These are phyloP conservation scores for Lacerta agilis DNA, from an alignment of 2,797 vertebrate genomes.

Conservation along the genomic window DNA sequence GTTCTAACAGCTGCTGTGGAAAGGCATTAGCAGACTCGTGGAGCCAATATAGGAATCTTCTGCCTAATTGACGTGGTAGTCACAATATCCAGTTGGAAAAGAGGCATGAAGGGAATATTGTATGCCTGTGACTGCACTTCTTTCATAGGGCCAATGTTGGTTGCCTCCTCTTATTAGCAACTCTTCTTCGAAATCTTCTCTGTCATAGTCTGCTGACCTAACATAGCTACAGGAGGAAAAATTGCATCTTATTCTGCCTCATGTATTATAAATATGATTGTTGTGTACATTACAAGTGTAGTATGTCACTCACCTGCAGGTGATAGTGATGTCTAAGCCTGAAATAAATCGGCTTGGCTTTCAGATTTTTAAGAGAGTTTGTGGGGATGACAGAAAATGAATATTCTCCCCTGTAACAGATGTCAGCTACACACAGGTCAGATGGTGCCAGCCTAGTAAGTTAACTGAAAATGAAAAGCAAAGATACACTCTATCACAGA, in stretches of 20 bases:
- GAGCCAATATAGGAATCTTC: background rate
- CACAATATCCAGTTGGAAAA: background rate
- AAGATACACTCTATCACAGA: constrained; percentile 3
- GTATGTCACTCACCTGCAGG: background rate
- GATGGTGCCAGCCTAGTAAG: constrained; percentile 13
- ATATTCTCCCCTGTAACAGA: constrained; percentile 14
- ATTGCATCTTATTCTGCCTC: constrained; percentile 20
- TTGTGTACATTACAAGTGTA: constrained; percentile 5
- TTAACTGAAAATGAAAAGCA: constrained; percentile 23
- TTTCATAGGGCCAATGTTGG: background rate
- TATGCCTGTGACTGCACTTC: background rate
- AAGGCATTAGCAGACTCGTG: background rate
- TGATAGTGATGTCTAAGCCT: background rate
- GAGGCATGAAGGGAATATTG: background rate
- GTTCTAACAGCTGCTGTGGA: background rate
- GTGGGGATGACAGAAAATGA: constrained; percentile 25
- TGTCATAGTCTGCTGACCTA: background rate
- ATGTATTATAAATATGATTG: constrained; percentile 14
- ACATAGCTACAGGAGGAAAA: background rate
- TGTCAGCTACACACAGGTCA: constrained; percentile 14
- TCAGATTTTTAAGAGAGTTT: constrained; percentile 12
- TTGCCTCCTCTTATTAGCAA: background rate
- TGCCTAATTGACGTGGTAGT: background rate
- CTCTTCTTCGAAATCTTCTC: background rate
- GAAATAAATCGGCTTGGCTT: constrained; percentile 11